phyloP scores from a whole-genome alignment of 2,113 vertebrate species.

The Hirundichthys speculiger region DNA sequence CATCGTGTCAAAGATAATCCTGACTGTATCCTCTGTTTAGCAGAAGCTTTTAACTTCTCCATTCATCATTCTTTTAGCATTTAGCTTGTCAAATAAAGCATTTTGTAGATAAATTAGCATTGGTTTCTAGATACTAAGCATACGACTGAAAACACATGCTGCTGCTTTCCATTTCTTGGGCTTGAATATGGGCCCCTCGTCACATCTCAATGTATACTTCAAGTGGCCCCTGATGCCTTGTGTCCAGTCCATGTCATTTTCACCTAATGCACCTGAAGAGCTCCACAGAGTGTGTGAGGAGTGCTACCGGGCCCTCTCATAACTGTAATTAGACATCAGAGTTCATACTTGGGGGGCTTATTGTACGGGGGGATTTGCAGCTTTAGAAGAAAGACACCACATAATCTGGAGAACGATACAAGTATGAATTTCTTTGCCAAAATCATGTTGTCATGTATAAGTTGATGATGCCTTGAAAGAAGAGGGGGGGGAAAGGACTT shows the following conservation, averaged over 20 bases:
- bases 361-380: conserved; percentile 16
- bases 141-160: conserved; percentile 1
- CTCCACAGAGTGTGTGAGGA: conserved; percentile 15
- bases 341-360: conserved; percentile 26
- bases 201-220: conserved; percentile 9
- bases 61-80: not conserved
- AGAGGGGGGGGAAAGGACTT: conserved; percentile 9
- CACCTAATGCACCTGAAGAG: conserved; percentile 59
- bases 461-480: conserved; percentile 6
- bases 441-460: not conserved
- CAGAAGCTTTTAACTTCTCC: conserved; percentile 15
- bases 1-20: conserved; percentile 29
- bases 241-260: conserved; percentile 45
- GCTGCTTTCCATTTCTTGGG: conserved; percentile 20
- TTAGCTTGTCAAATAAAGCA: too few species aligned
- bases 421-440: conserved; percentile 16
- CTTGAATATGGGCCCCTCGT: conserved; percentile 35
- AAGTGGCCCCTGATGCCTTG: conserved; percentile 40
- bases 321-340: conserved; percentile 38
- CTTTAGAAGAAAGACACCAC: conserved; percentile 12
- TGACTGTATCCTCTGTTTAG: not conserved
- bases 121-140: not conserved
- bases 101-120: too few species aligned
- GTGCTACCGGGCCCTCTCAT: conserved; percentile 29
- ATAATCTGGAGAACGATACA: conserved; percentile 14